Evolutionary conservation across 2,113 vertebrate genomes (phyloP).

Genomic region (Heterocephalus glaber): DNA sequence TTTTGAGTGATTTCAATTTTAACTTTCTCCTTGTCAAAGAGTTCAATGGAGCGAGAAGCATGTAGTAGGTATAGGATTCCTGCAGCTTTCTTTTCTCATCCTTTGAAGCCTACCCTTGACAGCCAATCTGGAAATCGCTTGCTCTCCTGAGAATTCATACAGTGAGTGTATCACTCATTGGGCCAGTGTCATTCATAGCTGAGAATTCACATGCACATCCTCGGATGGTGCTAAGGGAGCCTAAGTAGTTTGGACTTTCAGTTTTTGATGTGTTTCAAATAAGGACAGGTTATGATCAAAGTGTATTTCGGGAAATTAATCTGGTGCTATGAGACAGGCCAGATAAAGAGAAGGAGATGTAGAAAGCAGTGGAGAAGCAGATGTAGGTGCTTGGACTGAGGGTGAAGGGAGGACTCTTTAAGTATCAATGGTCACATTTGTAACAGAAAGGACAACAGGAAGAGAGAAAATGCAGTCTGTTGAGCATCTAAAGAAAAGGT

Average conservation of each 20-base stretch:
- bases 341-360: not conserved
- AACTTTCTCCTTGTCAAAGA: conserved; percentile 37
- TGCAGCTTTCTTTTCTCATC: not conserved
- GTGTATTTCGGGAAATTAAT: conserved; percentile 12
- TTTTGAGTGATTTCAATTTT: conserved; percentile 36
- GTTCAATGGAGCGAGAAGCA: not conserved
- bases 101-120: not conserved
- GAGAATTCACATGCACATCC: not conserved
- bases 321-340: not conserved
- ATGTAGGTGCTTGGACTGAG: not conserved
- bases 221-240: not conserved
- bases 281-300: not conserved
- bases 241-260: not conserved
- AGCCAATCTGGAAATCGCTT: not conserved
- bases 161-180: not conserved
- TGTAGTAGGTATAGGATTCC: not conserved
- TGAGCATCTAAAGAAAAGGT: not conserved
- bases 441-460: not conserved
- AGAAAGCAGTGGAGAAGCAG: not conserved
- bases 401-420: not conserved
- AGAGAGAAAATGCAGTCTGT: not conserved
- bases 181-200: not conserved
- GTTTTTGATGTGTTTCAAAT: not conserved
- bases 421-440: not conserved
- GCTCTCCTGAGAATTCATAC: not conserved